Percentiles rank a stretch among this genome's conserved stretches.
Conservation (phyloP, 2,797 vertebrate species). For the Rhynchotus rufescens region DNA sequence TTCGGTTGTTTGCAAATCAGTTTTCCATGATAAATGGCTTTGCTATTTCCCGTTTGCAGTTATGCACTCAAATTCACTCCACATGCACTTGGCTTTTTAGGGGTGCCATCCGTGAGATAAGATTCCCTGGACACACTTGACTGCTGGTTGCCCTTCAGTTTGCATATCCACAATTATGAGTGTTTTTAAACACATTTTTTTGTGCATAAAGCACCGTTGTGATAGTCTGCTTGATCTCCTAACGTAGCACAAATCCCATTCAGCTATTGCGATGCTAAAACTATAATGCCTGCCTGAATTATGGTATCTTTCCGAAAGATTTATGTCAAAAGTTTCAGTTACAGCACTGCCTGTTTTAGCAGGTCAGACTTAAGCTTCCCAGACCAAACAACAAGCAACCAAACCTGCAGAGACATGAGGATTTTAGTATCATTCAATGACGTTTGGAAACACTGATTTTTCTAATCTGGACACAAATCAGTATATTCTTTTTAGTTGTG, state of each 20-base stretch:
- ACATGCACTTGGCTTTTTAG: background rate
- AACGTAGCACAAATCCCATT: background rate
- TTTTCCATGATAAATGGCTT: background rate
- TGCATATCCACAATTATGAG: background rate
- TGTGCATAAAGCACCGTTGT: background rate
- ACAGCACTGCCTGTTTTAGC: background rate
- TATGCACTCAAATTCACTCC: background rate
- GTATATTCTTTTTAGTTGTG: background rate
- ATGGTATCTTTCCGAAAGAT: background rate
- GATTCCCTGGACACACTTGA: background rate
- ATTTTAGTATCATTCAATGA: background rate
- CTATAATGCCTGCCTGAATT: background rate
- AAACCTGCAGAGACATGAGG: background rate
- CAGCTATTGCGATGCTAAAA: background rate
- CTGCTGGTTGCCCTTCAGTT: background rate
- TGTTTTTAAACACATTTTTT: background rate
- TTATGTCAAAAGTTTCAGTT: background rate
- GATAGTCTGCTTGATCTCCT: background rate
- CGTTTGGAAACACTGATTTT: background rate
- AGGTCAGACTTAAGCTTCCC: background rate
- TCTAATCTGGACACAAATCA: background rate
- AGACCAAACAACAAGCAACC: background rate
- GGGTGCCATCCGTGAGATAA: rapidly evolving
- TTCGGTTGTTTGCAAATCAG: background rate
- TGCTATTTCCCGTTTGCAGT: background rate